Evolutionary conservation across 2,888 invertebrate genomes (phyloP), one percentile per base, ranked within the genome.

Genomic region (Vanessa cardui): DNA sequence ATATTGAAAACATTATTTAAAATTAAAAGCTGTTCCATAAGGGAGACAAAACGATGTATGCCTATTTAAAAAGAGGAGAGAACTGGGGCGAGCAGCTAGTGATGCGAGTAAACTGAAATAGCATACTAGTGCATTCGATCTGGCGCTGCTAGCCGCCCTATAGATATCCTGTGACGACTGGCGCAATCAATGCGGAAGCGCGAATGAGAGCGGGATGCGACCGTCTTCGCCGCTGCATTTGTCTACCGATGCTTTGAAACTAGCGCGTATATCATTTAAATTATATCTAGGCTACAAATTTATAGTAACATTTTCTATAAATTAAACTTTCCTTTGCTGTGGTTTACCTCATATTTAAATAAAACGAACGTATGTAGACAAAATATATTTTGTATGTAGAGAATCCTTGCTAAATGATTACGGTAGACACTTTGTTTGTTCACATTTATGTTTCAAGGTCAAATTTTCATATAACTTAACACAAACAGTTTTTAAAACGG

Each of bases 171-270:
- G 85, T 88, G 90, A 89, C 91, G 89, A 85, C 80, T 85, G 79
- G 78, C 78, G 81, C 82, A 80, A 85, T 86, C 90, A 91, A 92
- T 92, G 92, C 92, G 92, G 92, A 92, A 92, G 84, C 84, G 83
- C 89, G 83, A 91, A 91, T 89, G 90, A 80, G 91, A 86, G 83
- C 88, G 87, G 83, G 90, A 90, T 87, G 90, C 86, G 86, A 75
- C 83, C 66, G 62, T 66, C 83, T 83, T 85, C 86, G 83, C 79
- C 84, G 82, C 81, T 83, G 85, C 85, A 73, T 75, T 73, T 75
- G 75, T 72, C 73, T 73, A 69, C 64, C 72, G 50, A 21, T 50
- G 63, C 62, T 69, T 65, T 65, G 65, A 61, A 69, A 67, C 69
- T 64, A 63, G 65, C 59, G 47, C 65, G 66, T 58, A 58, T n/a